These are phyloP conservation scores for Pimpla rufipes DNA, from an alignment of 2,888 invertebrate species.

Conservation along the genomic window DNA sequence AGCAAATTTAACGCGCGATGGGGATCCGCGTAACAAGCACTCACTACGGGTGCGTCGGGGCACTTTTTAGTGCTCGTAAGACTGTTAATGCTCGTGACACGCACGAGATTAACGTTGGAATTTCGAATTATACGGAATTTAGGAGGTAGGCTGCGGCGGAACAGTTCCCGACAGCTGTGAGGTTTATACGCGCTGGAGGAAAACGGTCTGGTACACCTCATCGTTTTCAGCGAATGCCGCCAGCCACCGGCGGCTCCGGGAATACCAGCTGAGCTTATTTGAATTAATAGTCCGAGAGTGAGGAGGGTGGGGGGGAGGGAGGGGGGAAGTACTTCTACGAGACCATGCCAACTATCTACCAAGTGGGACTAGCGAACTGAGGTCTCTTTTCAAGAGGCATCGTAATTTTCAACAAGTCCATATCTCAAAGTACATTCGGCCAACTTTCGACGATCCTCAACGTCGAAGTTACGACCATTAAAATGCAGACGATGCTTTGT, in stretches of 20 bases:
- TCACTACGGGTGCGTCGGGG: conserved; percentile 42
- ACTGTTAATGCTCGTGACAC: conserved; percentile 75
- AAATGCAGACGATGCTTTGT: neutral
- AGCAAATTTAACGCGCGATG: neutral
- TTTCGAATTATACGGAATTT: conserved; percentile 75
- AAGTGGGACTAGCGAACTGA: conserved; percentile 21
- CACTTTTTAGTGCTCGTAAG: conserved; percentile 73
- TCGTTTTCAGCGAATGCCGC: conserved; percentile 38
- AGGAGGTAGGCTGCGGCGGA: conserved; percentile 64
- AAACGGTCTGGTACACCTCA: conserved; percentile 21
- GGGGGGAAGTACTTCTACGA: conserved; percentile 19
- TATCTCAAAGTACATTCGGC: conserved; percentile 9
- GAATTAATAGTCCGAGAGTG: conserved; percentile 38
- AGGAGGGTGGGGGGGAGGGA: neutral
- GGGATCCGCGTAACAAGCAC: conserved; percentile 41
- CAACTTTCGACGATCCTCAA: neutral
- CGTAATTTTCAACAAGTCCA: conserved; percentile 17
- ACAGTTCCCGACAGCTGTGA: conserved; percentile 57
- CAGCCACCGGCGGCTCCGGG: conserved; percentile 21
- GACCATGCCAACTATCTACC: conserved; percentile 39
- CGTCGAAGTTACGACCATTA: neutral
- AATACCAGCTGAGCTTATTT: conserved; percentile 47
- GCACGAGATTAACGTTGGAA: conserved; percentile 74
- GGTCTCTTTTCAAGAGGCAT: conserved; percentile 25
- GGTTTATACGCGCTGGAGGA: conserved; percentile 52